These are phyloP conservation scores for Acropora tenuis DNA, from an alignment of 64 coral and sea anemone species.

Conservation along the genomic window DNA sequence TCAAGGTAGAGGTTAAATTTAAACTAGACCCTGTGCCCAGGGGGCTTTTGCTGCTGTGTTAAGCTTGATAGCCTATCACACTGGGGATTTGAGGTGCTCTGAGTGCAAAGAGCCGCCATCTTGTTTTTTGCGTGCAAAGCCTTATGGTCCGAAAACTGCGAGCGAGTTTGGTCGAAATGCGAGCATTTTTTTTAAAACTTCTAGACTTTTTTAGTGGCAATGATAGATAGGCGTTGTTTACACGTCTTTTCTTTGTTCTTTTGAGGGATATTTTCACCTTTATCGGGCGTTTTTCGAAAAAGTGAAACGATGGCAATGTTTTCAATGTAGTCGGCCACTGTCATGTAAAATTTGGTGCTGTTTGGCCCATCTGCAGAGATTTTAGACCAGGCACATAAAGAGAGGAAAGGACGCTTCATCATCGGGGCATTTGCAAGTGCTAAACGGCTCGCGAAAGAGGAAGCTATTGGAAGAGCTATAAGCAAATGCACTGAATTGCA, in stretches of 20 bases:
- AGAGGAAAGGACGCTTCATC: conserved; percentile 60
- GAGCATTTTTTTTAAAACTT: conserved; percentile 62
- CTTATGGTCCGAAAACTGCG: conserved; percentile 46
- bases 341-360: conserved; percentile 60
- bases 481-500: conserved; percentile 55
- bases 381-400: conserved; percentile 74
- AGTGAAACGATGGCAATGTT: conserved; percentile 77
- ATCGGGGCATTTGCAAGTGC: conserved; percentile 77
- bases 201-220: conserved; percentile 55
- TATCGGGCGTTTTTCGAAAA: conserved; percentile 61
- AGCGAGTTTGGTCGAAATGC: conserved; percentile 19
- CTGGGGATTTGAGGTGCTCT: conserved; percentile 49
- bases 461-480: conserved; percentile 32
- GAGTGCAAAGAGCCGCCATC: conserved; percentile 38
- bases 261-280: conserved; percentile 56
- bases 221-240: conserved; percentile 65
- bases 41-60: too few species aligned
- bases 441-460: conserved; percentile 55
- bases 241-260: conserved; percentile 43
- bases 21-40: too few species aligned
- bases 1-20: too few species aligned
- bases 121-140: conserved; percentile 61
- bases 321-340: conserved; percentile 26
- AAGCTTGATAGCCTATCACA: neutral
- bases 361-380: conserved; percentile 56